Base-by-base conservation (phyloP, 2,113 vertebrate genomes). In the Nematolebias whitei region DNA sequence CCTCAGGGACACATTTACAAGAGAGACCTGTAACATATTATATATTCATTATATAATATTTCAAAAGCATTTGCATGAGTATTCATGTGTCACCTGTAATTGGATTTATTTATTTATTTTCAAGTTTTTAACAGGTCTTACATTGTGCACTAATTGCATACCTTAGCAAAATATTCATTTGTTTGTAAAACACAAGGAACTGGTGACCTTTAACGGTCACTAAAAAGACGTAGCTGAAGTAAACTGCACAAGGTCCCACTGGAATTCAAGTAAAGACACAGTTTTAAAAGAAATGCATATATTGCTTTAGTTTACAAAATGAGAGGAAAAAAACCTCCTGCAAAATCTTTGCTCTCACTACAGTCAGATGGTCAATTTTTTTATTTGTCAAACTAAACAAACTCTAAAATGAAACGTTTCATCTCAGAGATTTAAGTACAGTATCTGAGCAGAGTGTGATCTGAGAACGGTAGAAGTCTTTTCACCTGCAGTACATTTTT, bases 331-430 rank as follows among this genome's bases (percentile, higher is more conserved):
- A 35, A 18, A 12, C 4, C 10, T 2, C 10, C 4, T 10, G 11
- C 10, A 19, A 54, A 35, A 49, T 29, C 26, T 29, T 29, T 29
- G 26, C 26, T 45, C 43, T 45, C 18, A 6, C 7, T 9, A 18
- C 18, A 45, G 43, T 45, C 43, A 9, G 29, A 38, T 10, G 2
- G 12, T 4, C 11, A n/a, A 12, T 20, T 16, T 2, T 12, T n/a
- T 49, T 68, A 35, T 41, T 57, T 57, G 8, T 22, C 11, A 0
- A 48, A 20, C 26, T 45, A 43, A 26, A 59, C 5, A 16, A 55
- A 58, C 20, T 41, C 23, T 43, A 26, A 39, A 68, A 50, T n/a
- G 26, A 68, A 26, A 26, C 14, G 39, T 39, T 29, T 22, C 20
- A 56, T 11, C 20, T 56, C 16, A 55, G 15, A 38, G n/a, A 55